Evolutionary conservation across 1,140 invertebrate genomes (phyloP).

Genomic region (Zaprionus ghesquierei): DNA sequence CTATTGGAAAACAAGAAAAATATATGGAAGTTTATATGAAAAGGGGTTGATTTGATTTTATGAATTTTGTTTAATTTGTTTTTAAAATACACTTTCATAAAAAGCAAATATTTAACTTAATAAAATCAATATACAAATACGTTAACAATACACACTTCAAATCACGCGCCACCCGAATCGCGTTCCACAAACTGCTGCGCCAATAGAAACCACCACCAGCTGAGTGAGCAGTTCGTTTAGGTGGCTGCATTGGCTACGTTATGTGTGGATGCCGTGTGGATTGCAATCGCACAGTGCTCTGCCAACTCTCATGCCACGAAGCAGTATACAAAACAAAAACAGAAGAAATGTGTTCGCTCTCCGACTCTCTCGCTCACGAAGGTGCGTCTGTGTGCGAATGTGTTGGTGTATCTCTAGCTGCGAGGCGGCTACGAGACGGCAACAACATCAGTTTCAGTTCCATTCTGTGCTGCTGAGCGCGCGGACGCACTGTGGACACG

Average conservation of each 20-base stretch:
- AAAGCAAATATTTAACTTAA: background rate
- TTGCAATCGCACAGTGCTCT: background rate
- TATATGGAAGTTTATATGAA: too few relatives aligned
- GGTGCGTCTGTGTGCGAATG: conserved; percentile 11
- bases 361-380: background rate
- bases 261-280: conserved; percentile 26
- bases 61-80: too few relatives aligned
- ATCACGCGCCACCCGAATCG: conserved; percentile 4
- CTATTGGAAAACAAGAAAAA: background rate
- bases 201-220: conserved; percentile 16
- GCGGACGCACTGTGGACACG: conserved; percentile 58
- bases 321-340: conserved; percentile 53
- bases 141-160: background rate
- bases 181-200: conserved; percentile 32
- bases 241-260: background rate
- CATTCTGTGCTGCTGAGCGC: conserved; percentile 63
- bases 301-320: conserved; percentile 6
- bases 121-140: background rate
- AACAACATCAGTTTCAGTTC: conserved; percentile 64
- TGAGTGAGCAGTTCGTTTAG: background rate
- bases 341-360: conserved; percentile 13
- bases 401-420: conserved; percentile 50
- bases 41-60: too few relatives aligned
- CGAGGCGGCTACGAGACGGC: conserved; percentile 38
- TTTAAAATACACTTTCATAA: too few relatives aligned